Conservation (phyloP, 1,140 invertebrate species). For the Drosophila jambulina region DNA sequence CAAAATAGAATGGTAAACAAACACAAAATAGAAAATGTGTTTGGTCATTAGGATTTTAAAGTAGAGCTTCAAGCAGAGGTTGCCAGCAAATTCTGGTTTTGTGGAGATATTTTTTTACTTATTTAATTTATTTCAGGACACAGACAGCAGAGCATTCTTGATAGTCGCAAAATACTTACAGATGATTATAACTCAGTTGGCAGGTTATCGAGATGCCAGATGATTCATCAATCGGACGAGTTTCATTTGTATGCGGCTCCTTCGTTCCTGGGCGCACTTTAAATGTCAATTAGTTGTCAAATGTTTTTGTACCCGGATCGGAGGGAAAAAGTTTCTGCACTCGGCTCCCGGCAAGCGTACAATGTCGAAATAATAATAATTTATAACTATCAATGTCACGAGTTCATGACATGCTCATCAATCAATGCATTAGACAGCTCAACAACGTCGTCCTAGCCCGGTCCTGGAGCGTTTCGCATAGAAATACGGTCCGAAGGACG, state of each 20-base stretch:
- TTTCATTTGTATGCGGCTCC: constrained; percentile 39
- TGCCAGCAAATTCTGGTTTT: background rate
- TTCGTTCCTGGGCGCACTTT: constrained; percentile 50
- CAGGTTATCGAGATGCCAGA: background rate
- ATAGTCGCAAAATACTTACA: background rate
- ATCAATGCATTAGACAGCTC: constrained; percentile 79
- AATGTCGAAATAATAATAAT: constrained; percentile 82
- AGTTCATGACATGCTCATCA: constrained; percentile 82
- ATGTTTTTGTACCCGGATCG: constrained; percentile 46
- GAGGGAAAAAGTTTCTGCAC: constrained; percentile 48
- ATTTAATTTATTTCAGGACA: background rate
- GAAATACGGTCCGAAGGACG: constrained; percentile 35
- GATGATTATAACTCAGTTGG: background rate
- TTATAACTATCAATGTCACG: constrained; percentile 84
- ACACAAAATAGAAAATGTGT: constrained; percentile 69
- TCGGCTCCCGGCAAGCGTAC: constrained; percentile 50
- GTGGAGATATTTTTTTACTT: background rate
- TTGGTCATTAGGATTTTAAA: constrained; percentile 65
- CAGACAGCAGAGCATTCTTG: too few species aligned
- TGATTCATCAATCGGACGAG: constrained; percentile 42
- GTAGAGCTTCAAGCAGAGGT: background rate
- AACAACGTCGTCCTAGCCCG: constrained; percentile 30
- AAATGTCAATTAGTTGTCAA: constrained; percentile 82
- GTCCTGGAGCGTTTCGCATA: constrained; percentile 16
- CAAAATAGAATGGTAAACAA: constrained; percentile 55